These are phyloP conservation scores for Crotalus viridis DNA, from an alignment of 2,113 vertebrate genomes.

Conservation along the genomic window DNA sequence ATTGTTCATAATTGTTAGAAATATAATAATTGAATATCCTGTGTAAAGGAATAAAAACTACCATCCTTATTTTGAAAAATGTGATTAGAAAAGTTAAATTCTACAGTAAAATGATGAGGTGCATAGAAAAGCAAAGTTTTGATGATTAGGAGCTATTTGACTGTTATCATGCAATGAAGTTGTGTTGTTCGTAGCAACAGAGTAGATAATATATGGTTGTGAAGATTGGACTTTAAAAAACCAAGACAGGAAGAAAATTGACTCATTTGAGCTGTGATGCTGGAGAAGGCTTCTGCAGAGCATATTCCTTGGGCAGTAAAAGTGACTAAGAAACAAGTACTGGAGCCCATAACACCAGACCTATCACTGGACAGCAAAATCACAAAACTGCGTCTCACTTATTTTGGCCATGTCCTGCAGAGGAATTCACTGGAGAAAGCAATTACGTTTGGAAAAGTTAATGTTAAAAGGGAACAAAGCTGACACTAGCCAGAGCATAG, in stretches of 20 bases:
- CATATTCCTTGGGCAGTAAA: not conserved
- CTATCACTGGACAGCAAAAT: not conserved
- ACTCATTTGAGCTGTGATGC: not conserved
- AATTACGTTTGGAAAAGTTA: not conserved
- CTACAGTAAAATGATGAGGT: not conserved
- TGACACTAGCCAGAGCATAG: not conserved
- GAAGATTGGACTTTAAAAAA: not conserved
- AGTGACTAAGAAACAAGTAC: not conserved
- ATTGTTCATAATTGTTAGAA: not conserved
- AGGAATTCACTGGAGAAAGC: not conserved
- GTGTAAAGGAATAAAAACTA: not conserved
- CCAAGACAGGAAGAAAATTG: not conserved
- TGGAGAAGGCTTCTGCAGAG: not conserved
- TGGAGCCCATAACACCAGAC: not conserved
- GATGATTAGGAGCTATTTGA: not conserved
- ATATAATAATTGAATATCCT: not conserved
- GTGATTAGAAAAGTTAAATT: not conserved
- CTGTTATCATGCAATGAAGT: not conserved
- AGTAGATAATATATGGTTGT: constrained; percentile 17
- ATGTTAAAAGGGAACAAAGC: not conserved
- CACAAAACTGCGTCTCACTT: not conserved
- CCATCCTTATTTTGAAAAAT: not conserved
- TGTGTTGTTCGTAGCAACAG: constrained; percentile 1
- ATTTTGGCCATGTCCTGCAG: not conserved
- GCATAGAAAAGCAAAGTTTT: not conserved